Conservation (phyloP, 2,113 vertebrate genomes). For the Genyomyrus donnyi region DNA sequence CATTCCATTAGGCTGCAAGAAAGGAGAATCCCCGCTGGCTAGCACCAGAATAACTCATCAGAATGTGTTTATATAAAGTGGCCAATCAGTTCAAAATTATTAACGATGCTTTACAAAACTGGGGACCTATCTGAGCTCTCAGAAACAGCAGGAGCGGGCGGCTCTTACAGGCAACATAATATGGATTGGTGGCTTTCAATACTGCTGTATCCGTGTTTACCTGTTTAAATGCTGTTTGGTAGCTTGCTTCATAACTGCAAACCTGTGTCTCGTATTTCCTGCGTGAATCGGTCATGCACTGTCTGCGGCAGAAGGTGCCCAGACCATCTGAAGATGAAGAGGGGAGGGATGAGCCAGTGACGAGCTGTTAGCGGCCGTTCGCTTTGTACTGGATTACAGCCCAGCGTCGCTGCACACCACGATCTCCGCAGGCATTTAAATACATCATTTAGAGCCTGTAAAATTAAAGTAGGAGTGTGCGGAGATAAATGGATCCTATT, state of each 20-base stretch:
- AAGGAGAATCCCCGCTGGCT: background rate
- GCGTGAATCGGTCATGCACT: no score
- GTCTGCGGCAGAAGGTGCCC: background rate
- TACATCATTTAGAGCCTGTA: conserved; percentile 47
- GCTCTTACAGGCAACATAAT: no score
- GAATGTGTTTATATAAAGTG: background rate
- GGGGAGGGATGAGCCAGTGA: conserved; percentile 19
- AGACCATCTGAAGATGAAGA: background rate
- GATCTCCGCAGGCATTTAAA: conserved; percentile 53
- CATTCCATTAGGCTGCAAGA: background rate
- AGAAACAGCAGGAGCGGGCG: background rate
- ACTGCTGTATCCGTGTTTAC: background rate
- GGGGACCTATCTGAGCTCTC: background rate
- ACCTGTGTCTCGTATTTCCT: background rate
- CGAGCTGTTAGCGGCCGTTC: conserved; percentile 56
- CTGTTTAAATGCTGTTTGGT: background rate
- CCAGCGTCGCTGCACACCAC: conserved; percentile 46
- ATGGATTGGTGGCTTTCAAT: background rate
- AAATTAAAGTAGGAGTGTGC: conserved; percentile 56
- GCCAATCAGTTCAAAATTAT: background rate
- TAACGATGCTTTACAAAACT: background rate
- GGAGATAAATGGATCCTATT: conserved; percentile 62
- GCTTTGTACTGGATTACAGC: conserved; percentile 31
- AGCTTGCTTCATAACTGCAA: background rate
- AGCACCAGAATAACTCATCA: background rate